Base-by-base conservation (phyloP, 1,140 invertebrate genomes). In the Nasonia vitripennis region DNA sequence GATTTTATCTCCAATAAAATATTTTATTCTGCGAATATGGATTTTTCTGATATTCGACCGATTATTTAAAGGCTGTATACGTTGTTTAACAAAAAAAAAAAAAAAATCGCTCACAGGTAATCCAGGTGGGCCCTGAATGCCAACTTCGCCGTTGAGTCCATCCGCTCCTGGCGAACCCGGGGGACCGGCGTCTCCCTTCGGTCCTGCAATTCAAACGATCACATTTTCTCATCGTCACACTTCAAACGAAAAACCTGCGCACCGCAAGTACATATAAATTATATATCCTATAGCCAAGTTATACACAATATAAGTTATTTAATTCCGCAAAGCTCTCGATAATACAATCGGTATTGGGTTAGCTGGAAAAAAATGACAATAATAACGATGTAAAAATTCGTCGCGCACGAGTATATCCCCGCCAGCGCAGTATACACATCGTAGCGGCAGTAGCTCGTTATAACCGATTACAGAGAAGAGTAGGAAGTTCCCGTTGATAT, bases 121-220 rank as follows among this genome's bases (percentile, higher is more conserved):
- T 78, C 96, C 96, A n/a, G 96, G 95, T 55, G 95, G 95, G 87
- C 95, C 95, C 92, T 95, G 95, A 55, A 95, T 95, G 71, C 96
- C 96, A 34, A 94, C 88, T 78, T 95, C 94, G 4, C 95, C 95
- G 87, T 95, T 95, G 78, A 94, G 92, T 55, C 95, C 96, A 77
- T 94, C 92, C n/a, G 92, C 84, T 48, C 96, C 96, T 11, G 94
- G 93, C 2, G 94, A 90, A 84, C 96, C 96, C 82, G 94, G 93
- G 7, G 92, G 91, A 79, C 95, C 95, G 67, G 89, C 86, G 55
- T 95, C 94, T 45, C 96, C 96, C 88, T 93, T 93, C 10, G 91
- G 89, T 84, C 94, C 94, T 94, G 89, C 87, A 92, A 93, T 68
- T 27, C 78, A 81, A 85, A 23, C 20, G 48, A 73, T 51, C 62